phyloP scores from a whole-genome alignment of 2,797 vertebrate species.

The Coracias cyanogaster region DNA sequence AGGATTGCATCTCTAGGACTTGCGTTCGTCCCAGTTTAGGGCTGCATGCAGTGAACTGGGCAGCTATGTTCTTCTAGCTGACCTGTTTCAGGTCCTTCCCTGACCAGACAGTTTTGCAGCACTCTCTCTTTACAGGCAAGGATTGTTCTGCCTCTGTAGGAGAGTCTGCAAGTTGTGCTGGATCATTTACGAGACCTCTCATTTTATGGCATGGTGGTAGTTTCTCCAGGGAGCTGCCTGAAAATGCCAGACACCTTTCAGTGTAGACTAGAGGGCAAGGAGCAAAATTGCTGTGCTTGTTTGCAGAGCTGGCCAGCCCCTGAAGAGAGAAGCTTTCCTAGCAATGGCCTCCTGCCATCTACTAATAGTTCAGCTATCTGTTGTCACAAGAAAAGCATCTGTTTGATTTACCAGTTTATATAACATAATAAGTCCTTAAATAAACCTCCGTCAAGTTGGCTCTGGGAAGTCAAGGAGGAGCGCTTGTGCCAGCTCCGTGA shows the following conservation, averaged over 20 bases:
- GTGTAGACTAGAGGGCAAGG: background rate
- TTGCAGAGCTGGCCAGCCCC: background rate
- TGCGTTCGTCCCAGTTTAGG: background rate
- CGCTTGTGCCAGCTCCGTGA: slow-evolving; percentile 12
- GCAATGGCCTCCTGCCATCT: slow-evolving; percentile 48
- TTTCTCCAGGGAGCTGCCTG: background rate
- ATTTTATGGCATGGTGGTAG: background rate
- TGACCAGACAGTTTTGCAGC: background rate
- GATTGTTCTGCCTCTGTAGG: background rate
- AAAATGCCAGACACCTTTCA: background rate
- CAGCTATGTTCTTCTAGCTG: background rate
- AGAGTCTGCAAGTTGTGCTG: background rate
- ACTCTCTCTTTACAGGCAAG: background rate
- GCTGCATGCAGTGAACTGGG: background rate
- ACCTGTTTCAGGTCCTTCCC: background rate
- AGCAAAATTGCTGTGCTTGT: background rate
- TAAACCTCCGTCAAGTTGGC: slow-evolving; percentile 47
- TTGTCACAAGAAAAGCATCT: slow-evolving; percentile 65
- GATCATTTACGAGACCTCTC: background rate
- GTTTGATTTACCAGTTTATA: slow-evolving; percentile 72
- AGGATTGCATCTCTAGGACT: background rate
- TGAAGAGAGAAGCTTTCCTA: slow-evolving; percentile 13
- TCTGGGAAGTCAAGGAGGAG: slow-evolving; percentile 24
- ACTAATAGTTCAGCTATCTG: slow-evolving; percentile 66
- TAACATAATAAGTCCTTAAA: slow-evolving; percentile 67